Conservation (phyloP, 2,797 vertebrate species). For the Anguilla pacifica region DNA sequence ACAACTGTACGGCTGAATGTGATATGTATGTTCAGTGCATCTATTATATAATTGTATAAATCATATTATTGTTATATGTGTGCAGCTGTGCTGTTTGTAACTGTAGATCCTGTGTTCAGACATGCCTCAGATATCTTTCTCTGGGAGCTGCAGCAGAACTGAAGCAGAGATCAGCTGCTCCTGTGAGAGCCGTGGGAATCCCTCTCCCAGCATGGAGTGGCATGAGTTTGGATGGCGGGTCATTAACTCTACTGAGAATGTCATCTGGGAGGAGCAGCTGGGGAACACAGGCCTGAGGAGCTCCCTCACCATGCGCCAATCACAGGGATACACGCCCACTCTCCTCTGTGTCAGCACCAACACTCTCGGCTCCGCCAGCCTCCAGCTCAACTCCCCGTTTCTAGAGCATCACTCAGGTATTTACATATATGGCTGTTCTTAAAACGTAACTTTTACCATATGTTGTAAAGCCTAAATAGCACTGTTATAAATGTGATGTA, state of each 20-base stretch:
- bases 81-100: conserved; percentile 40
- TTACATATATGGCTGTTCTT: background rate
- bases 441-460: too few species aligned
- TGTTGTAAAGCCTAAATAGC: background rate
- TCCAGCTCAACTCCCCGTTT: background rate
- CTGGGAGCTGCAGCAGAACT: conserved; percentile 55
- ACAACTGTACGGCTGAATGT: too few species aligned
- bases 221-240: conserved; percentile 45
- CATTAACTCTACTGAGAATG: conserved; percentile 48
- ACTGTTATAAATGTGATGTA: background rate
- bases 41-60: too few species aligned
- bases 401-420: background rate
- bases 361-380: conserved; percentile 51
- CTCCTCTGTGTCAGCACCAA: conserved; percentile 63
- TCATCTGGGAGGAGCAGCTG: conserved; percentile 46
- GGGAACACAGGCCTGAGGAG: conserved; percentile 47
- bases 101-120: conserved; percentile 24
- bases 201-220: conserved; percentile 54
- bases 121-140: conserved; percentile 28
- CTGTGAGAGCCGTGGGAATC: conserved; percentile 68
- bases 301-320: conserved; percentile 49
- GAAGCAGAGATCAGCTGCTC: conserved; percentile 51
- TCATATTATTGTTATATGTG: too few species aligned
- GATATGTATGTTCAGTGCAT: too few species aligned
- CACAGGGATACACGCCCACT: conserved; percentile 37